phyloP scores from a whole-genome alignment of 2,888 invertebrate genomes.

The Frankliniella intonsa region DNA sequence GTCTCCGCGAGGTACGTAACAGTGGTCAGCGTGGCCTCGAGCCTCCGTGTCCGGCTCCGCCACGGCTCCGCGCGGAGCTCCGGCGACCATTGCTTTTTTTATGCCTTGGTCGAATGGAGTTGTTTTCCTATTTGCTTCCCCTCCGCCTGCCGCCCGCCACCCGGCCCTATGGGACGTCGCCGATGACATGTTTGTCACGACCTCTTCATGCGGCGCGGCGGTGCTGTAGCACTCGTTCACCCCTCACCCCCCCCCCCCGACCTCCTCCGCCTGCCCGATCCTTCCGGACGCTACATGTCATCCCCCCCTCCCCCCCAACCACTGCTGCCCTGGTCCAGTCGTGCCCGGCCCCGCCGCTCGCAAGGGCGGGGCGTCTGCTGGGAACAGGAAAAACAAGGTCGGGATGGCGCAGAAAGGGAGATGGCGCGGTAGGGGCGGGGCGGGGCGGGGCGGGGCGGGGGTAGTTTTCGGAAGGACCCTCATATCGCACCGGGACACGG shows the following conservation, averaged over 20 bases:
- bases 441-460: background rate
- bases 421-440: background rate
- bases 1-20: no score
- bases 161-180: no score
- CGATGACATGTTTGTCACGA: background rate
- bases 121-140: no score
- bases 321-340: background rate
- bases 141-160: no score
- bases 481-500: slow-evolving; percentile 12
- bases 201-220: background rate
- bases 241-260: background rate
- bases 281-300: background rate
- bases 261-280: background rate
- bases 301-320: background rate
- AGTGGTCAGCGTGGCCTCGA: no score
- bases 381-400: slow-evolving; percentile 13
- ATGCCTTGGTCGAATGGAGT: no score
- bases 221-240: background rate
- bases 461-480: background rate
- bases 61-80: no score
- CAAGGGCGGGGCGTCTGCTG: background rate
- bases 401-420: background rate
- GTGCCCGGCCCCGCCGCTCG: background rate
- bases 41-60: no score
- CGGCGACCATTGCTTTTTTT: no score